Percentiles rank a stretch among this genome's conserved stretches.
phyloP scores from a whole-genome alignment of 2,113 vertebrate species.

The Sisor rabdophorus region DNA sequence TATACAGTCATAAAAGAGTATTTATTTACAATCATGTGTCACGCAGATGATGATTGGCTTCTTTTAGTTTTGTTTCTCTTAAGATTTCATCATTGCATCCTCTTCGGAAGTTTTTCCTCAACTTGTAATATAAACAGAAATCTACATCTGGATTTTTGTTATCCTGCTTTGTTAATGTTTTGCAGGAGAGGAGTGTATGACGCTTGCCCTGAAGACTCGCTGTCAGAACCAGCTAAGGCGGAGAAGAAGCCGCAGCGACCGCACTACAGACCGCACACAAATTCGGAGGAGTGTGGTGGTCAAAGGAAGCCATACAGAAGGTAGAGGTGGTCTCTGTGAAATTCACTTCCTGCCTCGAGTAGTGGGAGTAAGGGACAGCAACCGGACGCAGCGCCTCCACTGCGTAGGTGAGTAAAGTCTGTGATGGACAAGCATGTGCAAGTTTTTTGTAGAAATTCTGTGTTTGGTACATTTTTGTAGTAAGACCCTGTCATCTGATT shows the following conservation, averaged over 20 bases:
- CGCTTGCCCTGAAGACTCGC: conserved; percentile 69
- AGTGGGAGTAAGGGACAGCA: conserved; percentile 63
- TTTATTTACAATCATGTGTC: neutral
- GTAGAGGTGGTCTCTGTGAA: conserved; percentile 65
- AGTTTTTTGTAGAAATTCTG: neutral
- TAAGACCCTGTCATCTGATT: neutral
- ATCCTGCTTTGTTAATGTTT: neutral
- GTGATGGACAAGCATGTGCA: neutral
- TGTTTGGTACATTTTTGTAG: neutral
- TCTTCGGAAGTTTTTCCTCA: neutral
- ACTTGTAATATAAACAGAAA: neutral
- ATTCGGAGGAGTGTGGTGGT: conserved; percentile 19
- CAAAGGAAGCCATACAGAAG: conserved; percentile 47
- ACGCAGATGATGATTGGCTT: neutral
- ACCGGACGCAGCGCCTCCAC: conserved; percentile 68
- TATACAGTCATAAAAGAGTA: neutral
- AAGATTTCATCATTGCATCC: neutral
- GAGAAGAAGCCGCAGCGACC: conserved; percentile 59
- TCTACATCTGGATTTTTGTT: conserved; percentile 6
- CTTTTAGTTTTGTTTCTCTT: neutral
- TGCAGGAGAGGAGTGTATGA: conserved; percentile 72
- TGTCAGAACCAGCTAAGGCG: conserved; percentile 77
- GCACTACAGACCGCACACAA: conserved; percentile 47
- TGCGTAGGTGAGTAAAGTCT: conserved; percentile 68
- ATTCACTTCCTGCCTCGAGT: conserved; percentile 75